Base-by-base conservation (phyloP, 2,888 invertebrate species). In the Tetheella fluctuosa region DNA sequence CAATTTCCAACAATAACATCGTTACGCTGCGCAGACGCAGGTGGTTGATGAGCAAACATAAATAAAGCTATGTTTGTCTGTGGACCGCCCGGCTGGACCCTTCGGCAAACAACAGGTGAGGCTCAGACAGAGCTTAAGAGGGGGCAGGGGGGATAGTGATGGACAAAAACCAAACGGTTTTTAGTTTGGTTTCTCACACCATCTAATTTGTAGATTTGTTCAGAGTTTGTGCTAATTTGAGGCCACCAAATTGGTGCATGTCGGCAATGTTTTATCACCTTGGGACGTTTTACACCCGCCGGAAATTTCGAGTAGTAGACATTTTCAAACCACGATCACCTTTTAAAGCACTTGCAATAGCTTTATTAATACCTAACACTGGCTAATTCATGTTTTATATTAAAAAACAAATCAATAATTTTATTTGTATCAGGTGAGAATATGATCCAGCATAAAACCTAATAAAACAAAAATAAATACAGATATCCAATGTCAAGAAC, bases 31-130 rank as follows among this genome's bases (percentile, higher is more conserved):
- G 48, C 67, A 80, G 69, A 73, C 73, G 83, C 87, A 83, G 85
- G 85, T 86, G 86, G 86, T 75, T 80, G 74, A 69, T 68, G 55
- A 58, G 69, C 75, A 80, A 85, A 85, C 77, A 85, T 72, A 80
- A 83, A 82, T 73, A 83, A 58, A 56, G 54, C 61, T 28, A 62
- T 86, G 81, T 85, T 85, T 85, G 81, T 64, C 62, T 68, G 71
- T 61, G 65, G 72, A 68, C 77, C 80, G 73, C 80, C 76, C 73
- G 77, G 70, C 71, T 69, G 73, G 67, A 67, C 67, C 65, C 68
- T 63, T 64, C 60, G 60, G 67, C 64, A 81, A 78, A 81, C 77
- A 82, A 74, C 80, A 80, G 80, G 77, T 80, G 81, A 74, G 71
- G 48, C 20, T 48, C 48, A 10, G 48, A 20, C 20, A 48, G 10